phyloP scores from a whole-genome alignment of 2,888 invertebrate genomes.

The Hyppa rectilinea region DNA sequence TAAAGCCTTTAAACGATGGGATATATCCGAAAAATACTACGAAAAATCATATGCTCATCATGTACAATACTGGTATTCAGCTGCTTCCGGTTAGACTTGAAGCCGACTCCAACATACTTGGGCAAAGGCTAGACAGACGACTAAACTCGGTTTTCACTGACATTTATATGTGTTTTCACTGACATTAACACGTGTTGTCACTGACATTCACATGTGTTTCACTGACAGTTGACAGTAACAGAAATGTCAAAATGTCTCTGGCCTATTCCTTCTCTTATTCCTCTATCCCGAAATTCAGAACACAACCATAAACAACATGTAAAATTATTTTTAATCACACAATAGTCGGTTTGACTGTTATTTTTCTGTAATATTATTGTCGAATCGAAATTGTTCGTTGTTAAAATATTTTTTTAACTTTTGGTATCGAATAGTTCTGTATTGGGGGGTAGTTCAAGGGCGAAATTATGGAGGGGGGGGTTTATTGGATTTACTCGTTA shows the following conservation, averaged over 20 bases:
- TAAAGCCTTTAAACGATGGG: not conserved
- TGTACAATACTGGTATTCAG: not conserved
- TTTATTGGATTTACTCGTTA: not conserved
- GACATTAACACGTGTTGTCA: not conserved
- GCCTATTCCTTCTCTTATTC: not conserved
- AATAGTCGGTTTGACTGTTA: not conserved
- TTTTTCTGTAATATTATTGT: not conserved
- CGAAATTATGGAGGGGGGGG: not conserved
- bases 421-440: not conserved
- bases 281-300: slow-evolving; percentile 11
- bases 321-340: slow-evolving; percentile 17
- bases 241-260: not conserved
- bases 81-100: no score
- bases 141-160: not conserved
- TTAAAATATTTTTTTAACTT: slow-evolving; percentile 6
- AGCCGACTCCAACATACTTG: not conserved
- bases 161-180: not conserved
- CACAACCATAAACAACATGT: not conserved
- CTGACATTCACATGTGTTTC: not conserved
- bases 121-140: not conserved
- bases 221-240: not conserved
- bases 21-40: not conserved
- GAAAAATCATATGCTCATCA: not conserved
- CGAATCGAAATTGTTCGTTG: not conserved
- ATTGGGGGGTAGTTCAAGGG: not conserved